A percentile compares a stretch with the other conserved stretches of the same genome.
Evolutionary conservation across 2,797 vertebrate genomes (phyloP).

Genomic region (Epinephelus awoara): DNA sequence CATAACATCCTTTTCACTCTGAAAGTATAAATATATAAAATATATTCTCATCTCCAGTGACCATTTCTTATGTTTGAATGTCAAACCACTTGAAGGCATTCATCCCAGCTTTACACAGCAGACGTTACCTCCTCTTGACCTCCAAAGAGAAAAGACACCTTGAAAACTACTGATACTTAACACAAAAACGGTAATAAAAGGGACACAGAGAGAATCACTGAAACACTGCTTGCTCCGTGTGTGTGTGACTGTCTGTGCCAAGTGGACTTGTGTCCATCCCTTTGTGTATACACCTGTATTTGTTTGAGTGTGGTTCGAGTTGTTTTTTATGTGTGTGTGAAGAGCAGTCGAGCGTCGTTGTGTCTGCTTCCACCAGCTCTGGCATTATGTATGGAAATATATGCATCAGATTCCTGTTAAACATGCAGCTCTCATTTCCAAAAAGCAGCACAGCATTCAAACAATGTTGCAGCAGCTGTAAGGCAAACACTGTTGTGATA

Average conservation of each 20-base stretch:
- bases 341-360: neutral
- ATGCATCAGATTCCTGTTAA: slow-evolving; percentile 51
- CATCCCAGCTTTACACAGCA: slow-evolving; percentile 6
- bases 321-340: neutral
- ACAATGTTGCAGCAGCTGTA: slow-evolving; percentile 48
- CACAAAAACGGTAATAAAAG: neutral
- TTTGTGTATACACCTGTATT: slow-evolving; percentile 18
- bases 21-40: neutral
- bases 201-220: slow-evolving; percentile 18
- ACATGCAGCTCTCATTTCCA: slow-evolving; percentile 45
- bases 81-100: slow-evolving; percentile 14
- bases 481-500: slow-evolving; percentile 39
- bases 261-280: neutral
- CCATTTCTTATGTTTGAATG: neutral
- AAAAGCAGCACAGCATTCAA: slow-evolving; percentile 35
- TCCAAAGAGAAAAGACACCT: neutral
- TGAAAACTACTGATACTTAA: slow-evolving; percentile 39
- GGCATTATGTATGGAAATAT: slow-evolving; percentile 68
- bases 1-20: neutral
- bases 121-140: neutral
- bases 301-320: neutral
- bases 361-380: slow-evolving; percentile 12
- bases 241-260: neutral
- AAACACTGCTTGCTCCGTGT: neutral
- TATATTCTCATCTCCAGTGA: slow-evolving; percentile 4